These are phyloP conservation scores for Oreochromis mossambicus DNA, from an alignment of 2,797 vertebrate species.

Conservation along the genomic window DNA sequence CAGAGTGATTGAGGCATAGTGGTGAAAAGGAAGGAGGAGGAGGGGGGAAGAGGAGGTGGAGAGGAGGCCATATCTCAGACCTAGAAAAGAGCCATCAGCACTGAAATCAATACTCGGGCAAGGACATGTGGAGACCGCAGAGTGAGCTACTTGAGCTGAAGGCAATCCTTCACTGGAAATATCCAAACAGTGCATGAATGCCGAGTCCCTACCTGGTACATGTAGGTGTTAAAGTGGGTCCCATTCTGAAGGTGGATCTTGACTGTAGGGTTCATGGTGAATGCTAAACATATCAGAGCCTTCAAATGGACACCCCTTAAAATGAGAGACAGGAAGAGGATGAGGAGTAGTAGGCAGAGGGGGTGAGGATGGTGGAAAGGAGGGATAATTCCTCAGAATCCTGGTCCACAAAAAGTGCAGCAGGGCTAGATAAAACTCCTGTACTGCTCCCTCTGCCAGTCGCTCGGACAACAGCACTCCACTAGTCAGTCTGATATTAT, in stretches of 20 bases:
- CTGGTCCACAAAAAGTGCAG: conserved; percentile 49
- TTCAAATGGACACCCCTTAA: conserved; percentile 47
- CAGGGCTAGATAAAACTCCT: conserved; percentile 53
- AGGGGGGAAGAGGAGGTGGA: conserved; percentile 17
- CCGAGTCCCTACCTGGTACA: conserved; percentile 82
- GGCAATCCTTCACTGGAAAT: conserved; percentile 32
- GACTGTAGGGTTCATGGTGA: conserved; percentile 76
- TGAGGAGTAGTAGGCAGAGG: background rate
- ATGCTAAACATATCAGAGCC: conserved; percentile 76
- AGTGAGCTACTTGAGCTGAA: conserved; percentile 31
- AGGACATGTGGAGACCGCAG: conserved; percentile 49
- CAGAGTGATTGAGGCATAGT: conserved; percentile 23
- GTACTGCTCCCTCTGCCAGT: conserved; percentile 43
- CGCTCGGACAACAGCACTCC: conserved; percentile 47
- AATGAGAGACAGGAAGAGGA: conserved; percentile 29
- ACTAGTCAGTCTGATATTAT: conserved; percentile 33
- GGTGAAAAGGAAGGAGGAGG: conserved; percentile 15
- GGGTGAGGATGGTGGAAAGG: background rate
- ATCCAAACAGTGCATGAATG: conserved; percentile 5
- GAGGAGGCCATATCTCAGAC: conserved; percentile 52
- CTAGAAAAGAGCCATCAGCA: conserved; percentile 53
- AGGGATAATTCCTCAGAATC: conserved; percentile 37
- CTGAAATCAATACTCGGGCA: conserved; percentile 58
- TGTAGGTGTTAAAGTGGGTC: conserved; percentile 83
- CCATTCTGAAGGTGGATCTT: conserved; percentile 82